These are phyloP conservation scores for Dasypogon diadema DNA, from an alignment of 2,888 invertebrate species.

Conservation along the genomic window DNA sequence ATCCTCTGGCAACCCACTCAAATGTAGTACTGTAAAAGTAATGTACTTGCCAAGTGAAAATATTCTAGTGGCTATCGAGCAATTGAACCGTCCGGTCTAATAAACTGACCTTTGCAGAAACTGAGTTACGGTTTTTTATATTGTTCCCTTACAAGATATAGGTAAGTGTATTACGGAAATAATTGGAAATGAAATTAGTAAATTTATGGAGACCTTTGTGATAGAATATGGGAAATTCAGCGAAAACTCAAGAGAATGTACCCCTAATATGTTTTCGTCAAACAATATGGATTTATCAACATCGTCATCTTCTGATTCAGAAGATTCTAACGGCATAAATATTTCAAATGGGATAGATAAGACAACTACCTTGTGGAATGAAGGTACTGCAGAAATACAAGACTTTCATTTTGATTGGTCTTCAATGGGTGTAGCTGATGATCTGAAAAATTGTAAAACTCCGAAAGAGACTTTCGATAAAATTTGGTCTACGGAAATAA, in stretches of 20 bases:
- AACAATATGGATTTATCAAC: constrained; percentile 25
- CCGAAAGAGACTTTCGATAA: constrained; percentile 11
- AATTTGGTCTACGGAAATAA: background rate
- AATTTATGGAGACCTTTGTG: constrained; percentile 16
- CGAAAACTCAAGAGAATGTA: background rate
- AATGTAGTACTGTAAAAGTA: too few species aligned
- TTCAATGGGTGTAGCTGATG: constrained; percentile 24
- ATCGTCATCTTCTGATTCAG: constrained; percentile 34
- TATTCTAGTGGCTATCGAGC: too few species aligned
- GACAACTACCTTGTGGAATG: constrained; percentile 24
- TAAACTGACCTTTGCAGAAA: too few species aligned
- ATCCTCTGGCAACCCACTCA: too few species aligned
- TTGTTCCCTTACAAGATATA: too few species aligned
- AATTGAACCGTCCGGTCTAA: too few species aligned
- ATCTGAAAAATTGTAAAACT: constrained; percentile 1
- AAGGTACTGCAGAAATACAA: constrained; percentile 35
- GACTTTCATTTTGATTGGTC: constrained; percentile 31
- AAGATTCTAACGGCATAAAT: constrained; percentile 24
- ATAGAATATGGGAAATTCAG: constrained; percentile 16
- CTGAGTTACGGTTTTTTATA: too few species aligned
- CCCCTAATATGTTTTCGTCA: constrained; percentile 28
- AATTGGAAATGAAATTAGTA: constrained; percentile 7
- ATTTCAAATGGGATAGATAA: constrained; percentile 30
- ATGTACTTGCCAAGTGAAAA: too few species aligned
- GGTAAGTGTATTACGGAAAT: too few species aligned